Evolutionary conservation across 2,797 vertebrate genomes (phyloP).

Genomic region (Trachurus trachurus): DNA sequence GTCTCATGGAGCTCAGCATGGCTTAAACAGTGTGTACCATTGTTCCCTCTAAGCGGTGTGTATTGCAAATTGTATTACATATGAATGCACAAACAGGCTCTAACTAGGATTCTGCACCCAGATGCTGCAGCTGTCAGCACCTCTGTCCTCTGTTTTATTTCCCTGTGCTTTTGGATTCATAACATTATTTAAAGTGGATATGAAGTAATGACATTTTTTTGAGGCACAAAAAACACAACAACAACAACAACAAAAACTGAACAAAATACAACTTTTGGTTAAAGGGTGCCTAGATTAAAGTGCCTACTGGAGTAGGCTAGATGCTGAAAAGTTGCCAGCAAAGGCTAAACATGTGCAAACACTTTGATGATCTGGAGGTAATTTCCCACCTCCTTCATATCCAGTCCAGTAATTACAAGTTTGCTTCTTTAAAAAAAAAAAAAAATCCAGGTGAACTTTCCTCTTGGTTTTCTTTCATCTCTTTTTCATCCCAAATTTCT

Average conservation of each 20-base stretch:
- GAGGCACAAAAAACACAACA: too few relatives aligned
- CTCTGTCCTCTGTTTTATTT: neutral
- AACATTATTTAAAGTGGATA: neutral
- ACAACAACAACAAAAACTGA: too few relatives aligned
- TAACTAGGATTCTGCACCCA: constrained; percentile 1
- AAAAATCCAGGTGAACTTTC: constrained; percentile 21
- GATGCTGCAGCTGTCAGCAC: constrained; percentile 2
- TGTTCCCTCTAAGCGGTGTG: constrained; percentile 18
- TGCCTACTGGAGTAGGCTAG: neutral
- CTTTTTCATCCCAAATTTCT: constrained; percentile 11
- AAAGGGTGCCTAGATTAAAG: neutral
- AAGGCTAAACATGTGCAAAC: constrained; percentile 18
- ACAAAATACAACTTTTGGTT: neutral
- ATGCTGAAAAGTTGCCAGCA: constrained; percentile 8
- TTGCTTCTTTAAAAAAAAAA: neutral
- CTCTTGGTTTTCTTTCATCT: constrained; percentile 21
- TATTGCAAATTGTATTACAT: constrained; percentile 4
- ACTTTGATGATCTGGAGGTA: constrained; percentile 23
- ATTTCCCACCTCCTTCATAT: constrained; percentile 36
- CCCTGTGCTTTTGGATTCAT: neutral
- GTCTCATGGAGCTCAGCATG: constrained; percentile 3
- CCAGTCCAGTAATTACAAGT: constrained; percentile 18
- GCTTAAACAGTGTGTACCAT: constrained; percentile 9
- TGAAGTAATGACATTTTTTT: neutral
- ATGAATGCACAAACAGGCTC: constrained; percentile 1